Percentiles rank a stretch among this genome's conserved stretches.
phyloP scores from a whole-genome alignment of 1,140 invertebrate genomes.

The Macrobrachium rosenbergii region DNA sequence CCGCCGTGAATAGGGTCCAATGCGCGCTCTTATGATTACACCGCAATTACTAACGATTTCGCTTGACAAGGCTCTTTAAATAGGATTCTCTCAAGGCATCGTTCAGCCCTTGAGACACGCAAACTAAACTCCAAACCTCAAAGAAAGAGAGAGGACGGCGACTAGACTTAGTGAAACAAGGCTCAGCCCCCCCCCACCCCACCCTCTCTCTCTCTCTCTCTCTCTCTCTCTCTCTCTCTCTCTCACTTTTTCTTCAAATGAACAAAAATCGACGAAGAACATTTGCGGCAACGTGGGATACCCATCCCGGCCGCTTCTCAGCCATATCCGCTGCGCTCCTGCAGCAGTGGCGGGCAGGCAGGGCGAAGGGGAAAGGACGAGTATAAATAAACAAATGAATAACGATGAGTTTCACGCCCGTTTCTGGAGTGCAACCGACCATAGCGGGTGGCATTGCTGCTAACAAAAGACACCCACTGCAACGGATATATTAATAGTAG shows the following conservation, averaged over 20 bases:
- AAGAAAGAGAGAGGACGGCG: background rate
- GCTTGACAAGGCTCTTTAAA: slow-evolving; percentile 55
- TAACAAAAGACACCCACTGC: slow-evolving; percentile 31
- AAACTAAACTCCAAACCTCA: background rate
- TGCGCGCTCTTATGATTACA: slow-evolving; percentile 58
- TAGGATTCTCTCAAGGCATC: slow-evolving; percentile 53
- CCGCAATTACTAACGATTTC: slow-evolving; percentile 60
- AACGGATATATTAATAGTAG: background rate
- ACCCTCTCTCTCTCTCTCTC: too few relatives aligned
- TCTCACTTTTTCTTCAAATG: too few relatives aligned
- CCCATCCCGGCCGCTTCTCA: too few relatives aligned
- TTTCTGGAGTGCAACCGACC: slow-evolving; percentile 42
- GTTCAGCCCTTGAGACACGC: slow-evolving; percentile 32
- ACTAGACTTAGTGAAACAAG: too few relatives aligned
- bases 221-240: too few relatives aligned
- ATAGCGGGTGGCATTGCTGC: slow-evolving; percentile 20
- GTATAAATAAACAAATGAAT: slow-evolving; percentile 61
- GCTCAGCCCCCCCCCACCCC: too few relatives aligned
- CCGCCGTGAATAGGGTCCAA: slow-evolving; percentile 52
- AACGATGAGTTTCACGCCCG: slow-evolving; percentile 50
- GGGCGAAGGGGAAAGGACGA: too few relatives aligned
- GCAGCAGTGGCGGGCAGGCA: too few relatives aligned
- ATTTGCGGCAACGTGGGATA: too few relatives aligned
- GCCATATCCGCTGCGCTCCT: too few relatives aligned
- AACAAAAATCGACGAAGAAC: too few relatives aligned